Base-by-base conservation (phyloP, 2,797 vertebrate genomes). In the Pterois miles region DNA sequence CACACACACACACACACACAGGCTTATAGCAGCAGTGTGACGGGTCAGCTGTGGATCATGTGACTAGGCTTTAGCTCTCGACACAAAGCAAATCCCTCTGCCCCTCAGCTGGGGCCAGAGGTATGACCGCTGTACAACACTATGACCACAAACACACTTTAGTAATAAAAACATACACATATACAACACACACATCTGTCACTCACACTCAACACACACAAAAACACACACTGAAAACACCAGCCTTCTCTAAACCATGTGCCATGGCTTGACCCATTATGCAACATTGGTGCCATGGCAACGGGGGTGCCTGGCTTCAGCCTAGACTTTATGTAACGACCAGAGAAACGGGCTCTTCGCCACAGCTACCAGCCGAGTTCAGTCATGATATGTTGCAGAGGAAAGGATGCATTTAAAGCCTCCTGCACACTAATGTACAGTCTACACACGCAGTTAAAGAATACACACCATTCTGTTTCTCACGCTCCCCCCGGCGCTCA, bases 401-500 rank as follows among this genome's bases (percentile, higher is more conserved):
- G 62, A n/a, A 46, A 38, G 33, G 59, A 48, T 73, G 25, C 31
- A 53, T 53, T 57, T 65, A 60, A 62, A 43, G 29, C n/a, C 68
- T 12, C 14, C 11, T 23, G 16, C 13, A 36, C 64, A 65, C n/a
- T n/a, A 53, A 64, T 29, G 46, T 40, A 12, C 20, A 38, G 40
- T 50, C 23, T 6, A 18, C 40, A 63, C 38, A 63, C n/a, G 65
- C 56, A 58, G 12, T 63, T 31, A 54, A 53, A 53, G 11, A 66
- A 82, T 78, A 76, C 95, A 63, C 94, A 99, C 98, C 97, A 29
- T 95, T 95, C 88, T 96, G 96, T 81, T 97, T 99, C 53, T 99
- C 97, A 46, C 81, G 90, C 87, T 98, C 97, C 80, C 96, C 97
- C 40, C 98, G 95, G 20, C 98, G 95, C 86, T 99, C 97, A 40